Evolutionary conservation across 2,888 invertebrate genomes (phyloP).

Genomic region (Agrotis clavis): DNA sequence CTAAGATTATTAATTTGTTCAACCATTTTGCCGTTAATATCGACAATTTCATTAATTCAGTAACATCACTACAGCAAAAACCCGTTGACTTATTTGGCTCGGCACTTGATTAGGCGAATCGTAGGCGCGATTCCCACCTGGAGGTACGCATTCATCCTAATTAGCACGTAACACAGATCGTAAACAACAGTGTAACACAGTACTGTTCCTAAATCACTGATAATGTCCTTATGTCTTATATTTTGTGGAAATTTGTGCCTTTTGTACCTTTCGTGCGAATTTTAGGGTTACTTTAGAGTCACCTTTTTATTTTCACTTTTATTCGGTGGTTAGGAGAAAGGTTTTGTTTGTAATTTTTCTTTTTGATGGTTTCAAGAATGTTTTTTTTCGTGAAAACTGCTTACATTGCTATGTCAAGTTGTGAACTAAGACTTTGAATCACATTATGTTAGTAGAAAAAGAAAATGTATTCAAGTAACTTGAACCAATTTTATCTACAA

Average conservation of each 20-base stretch:
- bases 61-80: constrained; percentile 61
- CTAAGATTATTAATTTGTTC: too few species aligned
- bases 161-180: constrained; percentile 68
- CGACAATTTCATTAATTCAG: neutral
- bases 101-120: constrained; percentile 76
- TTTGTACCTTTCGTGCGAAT: neutral
- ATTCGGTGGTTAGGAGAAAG: too few species aligned
- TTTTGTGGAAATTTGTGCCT: constrained; percentile 4
- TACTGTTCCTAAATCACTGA: constrained; percentile 51
- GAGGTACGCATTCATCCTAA: constrained; percentile 78
- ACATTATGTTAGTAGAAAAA: too few species aligned
- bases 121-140: constrained; percentile 80
- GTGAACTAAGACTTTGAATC: too few species aligned
- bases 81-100: constrained; percentile 77
- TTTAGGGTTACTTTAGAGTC: neutral
- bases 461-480: too few species aligned
- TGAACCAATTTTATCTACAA: too few species aligned
- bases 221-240: constrained; percentile 30
- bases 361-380: too few species aligned
- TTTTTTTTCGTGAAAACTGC: too few species aligned
- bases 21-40: neutral
- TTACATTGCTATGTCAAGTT: too few species aligned
- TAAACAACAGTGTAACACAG: constrained; percentile 53
- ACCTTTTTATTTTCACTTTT: too few species aligned
- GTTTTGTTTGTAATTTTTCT: too few species aligned